A percentile compares a stretch with the other conserved stretches of the same genome.
Conservation (phyloP, 2,888 invertebrate genomes). For the Sinodicranocentrus sp. region DNA sequence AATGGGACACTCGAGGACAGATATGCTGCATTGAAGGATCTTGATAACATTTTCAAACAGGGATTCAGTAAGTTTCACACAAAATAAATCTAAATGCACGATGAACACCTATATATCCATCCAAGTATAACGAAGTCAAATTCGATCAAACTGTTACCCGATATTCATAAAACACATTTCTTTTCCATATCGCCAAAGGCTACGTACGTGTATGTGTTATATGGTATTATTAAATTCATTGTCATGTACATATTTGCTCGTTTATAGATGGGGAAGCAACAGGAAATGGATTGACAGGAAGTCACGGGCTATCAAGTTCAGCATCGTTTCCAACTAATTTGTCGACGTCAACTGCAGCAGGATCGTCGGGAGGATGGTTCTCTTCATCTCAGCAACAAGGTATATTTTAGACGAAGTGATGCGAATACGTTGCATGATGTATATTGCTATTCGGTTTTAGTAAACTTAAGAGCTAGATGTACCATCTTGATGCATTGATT, state of each 20-base stretch:
- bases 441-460: too few relatives aligned
- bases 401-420: conserved; percentile 10
- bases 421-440: too few relatives aligned
- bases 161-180: background rate
- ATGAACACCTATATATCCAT: too few relatives aligned
- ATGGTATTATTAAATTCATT: too few relatives aligned
- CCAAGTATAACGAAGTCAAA: too few relatives aligned
- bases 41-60: conserved; percentile 84
- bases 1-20: conserved; percentile 87
- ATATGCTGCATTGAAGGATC: conserved; percentile 96
- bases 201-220: too few relatives aligned
- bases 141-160: too few relatives aligned
- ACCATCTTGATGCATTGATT: too few relatives aligned
- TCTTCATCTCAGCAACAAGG: conserved; percentile 74
- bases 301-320: conserved; percentile 67
- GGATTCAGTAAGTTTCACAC: conserved; percentile 66
- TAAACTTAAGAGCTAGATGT: too few relatives aligned
- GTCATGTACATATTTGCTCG: too few relatives aligned
- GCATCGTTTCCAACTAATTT: conserved; percentile 74
- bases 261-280: conserved; percentile 68
- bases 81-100: background rate
- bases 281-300: conserved; percentile 55
- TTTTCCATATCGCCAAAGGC: too few relatives aligned
- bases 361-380: conserved; percentile 67
- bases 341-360: conserved; percentile 66